phyloP scores from a whole-genome alignment of 2,797 vertebrate species.

The Gymnothorax reevesii region DNA sequence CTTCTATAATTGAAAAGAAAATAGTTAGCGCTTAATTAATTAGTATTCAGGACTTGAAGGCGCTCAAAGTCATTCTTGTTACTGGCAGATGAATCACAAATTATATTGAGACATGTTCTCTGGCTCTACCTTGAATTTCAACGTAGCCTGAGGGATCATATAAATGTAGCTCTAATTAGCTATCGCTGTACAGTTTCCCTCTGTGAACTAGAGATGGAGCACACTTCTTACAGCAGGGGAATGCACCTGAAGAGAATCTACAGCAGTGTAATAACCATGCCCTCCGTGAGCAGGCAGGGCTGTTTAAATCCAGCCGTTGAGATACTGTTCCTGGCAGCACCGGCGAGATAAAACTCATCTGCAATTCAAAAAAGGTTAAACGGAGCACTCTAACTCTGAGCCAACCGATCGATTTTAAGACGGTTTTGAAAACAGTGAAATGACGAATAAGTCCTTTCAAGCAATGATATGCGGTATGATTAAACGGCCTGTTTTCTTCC shows the following conservation, averaged over 20 bases:
- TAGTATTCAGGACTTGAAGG: conserved; percentile 49
- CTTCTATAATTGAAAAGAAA: conserved; percentile 59
- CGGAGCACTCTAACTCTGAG: neutral
- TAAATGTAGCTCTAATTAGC: conserved; percentile 54
- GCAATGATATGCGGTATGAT: neutral
- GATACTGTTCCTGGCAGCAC: conserved; percentile 4
- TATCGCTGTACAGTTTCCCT: conserved; percentile 53
- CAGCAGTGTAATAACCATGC: neutral
- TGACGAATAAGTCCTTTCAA: neutral
- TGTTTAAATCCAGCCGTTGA: neutral
- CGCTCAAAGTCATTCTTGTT: conserved; percentile 35
- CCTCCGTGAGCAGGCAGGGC: neutral
- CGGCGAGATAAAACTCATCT: conserved; percentile 10
- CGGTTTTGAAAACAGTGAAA: neutral
- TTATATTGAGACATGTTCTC: conserved; percentile 22
- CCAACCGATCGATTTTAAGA: neutral
- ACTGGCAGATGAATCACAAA: conserved; percentile 35
- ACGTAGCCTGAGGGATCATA: conserved; percentile 26
- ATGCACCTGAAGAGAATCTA: conserved; percentile 4
- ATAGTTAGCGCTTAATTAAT: conserved; percentile 68
- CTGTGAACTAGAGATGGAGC: conserved; percentile 21
- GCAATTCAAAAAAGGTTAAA: conserved; percentile 16
- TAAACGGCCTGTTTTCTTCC: neutral
- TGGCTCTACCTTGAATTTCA: conserved; percentile 9
- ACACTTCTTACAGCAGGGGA: neutral